Base-by-base conservation (phyloP, 2,113 vertebrate species). In the Scolopax mira region DNA sequence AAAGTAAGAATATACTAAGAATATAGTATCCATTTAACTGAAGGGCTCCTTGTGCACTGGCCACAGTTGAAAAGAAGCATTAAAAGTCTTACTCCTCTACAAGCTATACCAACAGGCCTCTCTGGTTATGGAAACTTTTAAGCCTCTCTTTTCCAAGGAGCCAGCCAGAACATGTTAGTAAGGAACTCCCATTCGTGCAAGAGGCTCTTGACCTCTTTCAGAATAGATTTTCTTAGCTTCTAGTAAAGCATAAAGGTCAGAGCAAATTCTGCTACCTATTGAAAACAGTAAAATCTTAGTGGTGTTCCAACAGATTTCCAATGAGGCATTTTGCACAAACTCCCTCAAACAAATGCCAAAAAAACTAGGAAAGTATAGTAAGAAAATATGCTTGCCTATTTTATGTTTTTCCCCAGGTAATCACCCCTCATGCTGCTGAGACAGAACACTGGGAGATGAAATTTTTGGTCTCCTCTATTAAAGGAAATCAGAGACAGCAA, bases 1-100 rank as follows among this genome's bases (percentile, higher is more conserved):
- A 4, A 65, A 64, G 13, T 62, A 90, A 62, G 13, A 82, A 35
- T 17, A 51, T 13, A 44, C 33, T 48, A 57, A 22, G 61, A 42
- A 42, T 15, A n/a, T 74, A 30, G 30, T 82, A 54, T 51, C 37
- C 44, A 49, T 31, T 44, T 66, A 66, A 81, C 16, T 35, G 27
- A 82, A 35, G 4, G 57, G 39, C 6, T 70, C 7, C 37, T 80
- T 0, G 0, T 8, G 37, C 5, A 9, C 12, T 1, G 9, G 39
- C 5, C 3, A 3, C 33, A 54, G 5, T 5, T 62, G 22, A 78
- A 61, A 70, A 85, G 19, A 54, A 54, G 18, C 7, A 65, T 49
- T 41, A 9, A 11, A 92, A 52, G 35, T 57, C 39, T 49, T 42
- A 71, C 12, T 42, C 12, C 25, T 71, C 24, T 52, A 69, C 35